Base-by-base conservation (phyloP, 2,797 vertebrate genomes). In the Hoplostethus atlanticus region DNA sequence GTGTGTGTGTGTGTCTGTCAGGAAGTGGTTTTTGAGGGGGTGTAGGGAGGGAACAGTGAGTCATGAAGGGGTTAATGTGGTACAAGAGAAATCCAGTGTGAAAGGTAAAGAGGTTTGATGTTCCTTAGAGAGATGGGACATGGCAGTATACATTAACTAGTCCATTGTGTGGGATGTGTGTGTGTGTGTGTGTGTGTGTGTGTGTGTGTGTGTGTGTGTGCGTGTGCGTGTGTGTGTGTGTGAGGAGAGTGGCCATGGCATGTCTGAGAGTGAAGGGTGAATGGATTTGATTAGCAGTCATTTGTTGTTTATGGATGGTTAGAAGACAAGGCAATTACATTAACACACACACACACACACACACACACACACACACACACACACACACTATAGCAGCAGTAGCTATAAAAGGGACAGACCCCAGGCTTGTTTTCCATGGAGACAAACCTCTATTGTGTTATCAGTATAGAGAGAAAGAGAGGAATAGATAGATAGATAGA, bases 211-310 rank as follows among this genome's bases (percentile, higher is more conserved):
- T 67, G 30, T 51, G 66, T 54, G 77, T 55, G 44, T 71, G 56
- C 64, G 30, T 51, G 66, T 54, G 77, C 52, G 44, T 44, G 42
- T 44, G 42, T 44, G 42, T 44, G 42, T 44, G 42, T 44, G 42
- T 44, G 42, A 9, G 7, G 25, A 3, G 2, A 38, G 6, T 62
- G 25, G 11, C 5, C 42, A 8, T 61, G 21, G 42, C 16, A 10
- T 25, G 6, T n/a, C 2, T 28, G 42, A 46, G 40, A 61, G 25
- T 61, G 44, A 13, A 48, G 44, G 42, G 42, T 15, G 53, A 64
- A 79, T 69, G 68, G 68, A 73, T 87, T 76, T 68, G 54, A 88
- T 82, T 76, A 79, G 78, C 52, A 55, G 54, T 53, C 70, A 72
- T 79, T 75, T 68, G 68, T 68, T 1, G 10, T 79, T 53, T 68